Percentiles rank a stretch among this genome's conserved stretches.
Conservation (phyloP, 2,797 vertebrate species). For the Lithobates sylvaticus region DNA sequence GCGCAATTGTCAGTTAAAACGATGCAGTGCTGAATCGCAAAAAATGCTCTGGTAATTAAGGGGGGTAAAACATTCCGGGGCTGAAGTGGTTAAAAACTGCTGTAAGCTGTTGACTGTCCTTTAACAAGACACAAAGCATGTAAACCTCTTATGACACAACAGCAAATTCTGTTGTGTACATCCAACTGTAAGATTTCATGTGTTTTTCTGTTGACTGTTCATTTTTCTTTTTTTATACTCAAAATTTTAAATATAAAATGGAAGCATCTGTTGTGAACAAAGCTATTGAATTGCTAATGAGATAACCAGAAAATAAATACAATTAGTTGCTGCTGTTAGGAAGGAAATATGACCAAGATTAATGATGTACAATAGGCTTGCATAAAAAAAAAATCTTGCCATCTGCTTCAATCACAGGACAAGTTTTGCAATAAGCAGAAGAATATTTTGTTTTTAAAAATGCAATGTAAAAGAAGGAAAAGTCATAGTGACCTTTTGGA, state of each 20-base stretch:
- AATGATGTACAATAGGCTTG: constrained; percentile 51
- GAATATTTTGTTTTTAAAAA: constrained; percentile 20
- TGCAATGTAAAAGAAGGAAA: background rate
- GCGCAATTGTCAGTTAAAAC: no score
- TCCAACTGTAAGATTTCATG: background rate
- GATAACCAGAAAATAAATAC: constrained; percentile 60
- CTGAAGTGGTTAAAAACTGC: no score
- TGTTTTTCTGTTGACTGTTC: background rate
- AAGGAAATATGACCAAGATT: constrained; percentile 61
- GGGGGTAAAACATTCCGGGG: no score
- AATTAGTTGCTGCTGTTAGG: constrained; percentile 57
- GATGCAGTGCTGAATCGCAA: no score
- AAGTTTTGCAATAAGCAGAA: constrained; percentile 42
- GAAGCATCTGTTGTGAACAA: constrained; percentile 55
- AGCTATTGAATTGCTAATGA: constrained; percentile 56
- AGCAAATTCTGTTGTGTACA: background rate
- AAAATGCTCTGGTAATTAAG: no score
- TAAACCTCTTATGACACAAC: background rate
- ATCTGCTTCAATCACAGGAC: constrained; percentile 52
- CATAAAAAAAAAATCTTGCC: constrained; percentile 38
- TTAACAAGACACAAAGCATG: background rate
- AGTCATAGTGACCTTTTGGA: constrained; percentile 29
- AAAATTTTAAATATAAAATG: constrained; percentile 45
- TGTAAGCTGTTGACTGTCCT: background rate
- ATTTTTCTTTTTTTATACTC: constrained; percentile 19